These are phyloP conservation scores for Procavia capensis DNA, from an alignment of 2,113 vertebrate genomes.

Conservation along the genomic window DNA sequence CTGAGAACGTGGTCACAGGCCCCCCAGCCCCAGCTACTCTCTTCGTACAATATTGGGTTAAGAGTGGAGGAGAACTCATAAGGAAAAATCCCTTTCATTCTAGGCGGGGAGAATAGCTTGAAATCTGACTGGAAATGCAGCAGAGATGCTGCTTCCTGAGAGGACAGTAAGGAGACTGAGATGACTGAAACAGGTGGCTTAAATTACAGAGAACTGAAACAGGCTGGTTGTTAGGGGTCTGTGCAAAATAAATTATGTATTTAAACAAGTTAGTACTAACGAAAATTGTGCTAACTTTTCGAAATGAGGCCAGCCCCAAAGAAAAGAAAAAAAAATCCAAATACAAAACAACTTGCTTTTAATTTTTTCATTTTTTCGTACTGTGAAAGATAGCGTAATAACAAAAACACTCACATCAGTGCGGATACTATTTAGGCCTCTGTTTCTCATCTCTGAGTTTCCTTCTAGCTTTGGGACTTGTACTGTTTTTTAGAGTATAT, in stretches of 20 bases:
- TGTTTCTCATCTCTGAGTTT: constrained; percentile 12
- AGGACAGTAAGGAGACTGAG: neutral
- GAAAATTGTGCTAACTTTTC: constrained; percentile 26
- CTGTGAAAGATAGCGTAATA: neutral
- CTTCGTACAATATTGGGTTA: no score
- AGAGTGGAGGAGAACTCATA: no score
- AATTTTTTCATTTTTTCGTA: neutral
- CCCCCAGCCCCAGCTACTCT: no score
- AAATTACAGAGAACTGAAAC: neutral
- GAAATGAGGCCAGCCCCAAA: constrained; percentile 5
- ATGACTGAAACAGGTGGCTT: neutral
- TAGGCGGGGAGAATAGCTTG: neutral
- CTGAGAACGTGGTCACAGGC: no score
- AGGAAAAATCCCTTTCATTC: neutral
- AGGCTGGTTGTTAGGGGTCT: neutral
- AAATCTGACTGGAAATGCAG: neutral
- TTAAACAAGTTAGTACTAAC: constrained; percentile 30
- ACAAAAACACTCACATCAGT: neutral
- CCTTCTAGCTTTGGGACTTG: neutral
- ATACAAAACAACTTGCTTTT: neutral
- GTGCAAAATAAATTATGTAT: neutral
- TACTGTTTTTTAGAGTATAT: neutral
- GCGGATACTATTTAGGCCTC: neutral
- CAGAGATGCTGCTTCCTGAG: constrained; percentile 5
- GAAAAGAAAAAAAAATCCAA: constrained; percentile 4